Evolutionary conservation across 2,113 vertebrate genomes (phyloP).

Genomic region (Speoplatyrhinus poulsoni): DNA sequence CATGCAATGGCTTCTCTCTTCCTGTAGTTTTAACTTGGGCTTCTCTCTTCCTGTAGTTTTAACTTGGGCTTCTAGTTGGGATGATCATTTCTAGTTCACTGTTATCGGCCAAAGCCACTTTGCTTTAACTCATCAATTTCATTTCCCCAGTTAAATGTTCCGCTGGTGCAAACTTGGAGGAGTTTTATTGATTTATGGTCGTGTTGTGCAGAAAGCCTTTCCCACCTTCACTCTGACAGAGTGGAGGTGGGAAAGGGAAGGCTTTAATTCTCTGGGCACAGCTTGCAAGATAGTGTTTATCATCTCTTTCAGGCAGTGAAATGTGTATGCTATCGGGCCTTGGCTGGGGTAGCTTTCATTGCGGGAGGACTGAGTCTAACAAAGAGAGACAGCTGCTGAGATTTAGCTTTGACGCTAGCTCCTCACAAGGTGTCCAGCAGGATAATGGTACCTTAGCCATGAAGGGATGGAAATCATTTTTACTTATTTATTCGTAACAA

Average conservation of each 20-base stretch:
- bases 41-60: no score
- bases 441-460: conserved; percentile 45
- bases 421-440: conserved; percentile 27
- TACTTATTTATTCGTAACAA: conserved; percentile 23
- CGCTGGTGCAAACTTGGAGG: neutral
- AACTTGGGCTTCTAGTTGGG: no score
- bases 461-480: conserved; percentile 23
- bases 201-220: neutral
- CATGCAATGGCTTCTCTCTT: neutral
- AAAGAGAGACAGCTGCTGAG: conserved; percentile 6
- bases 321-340: conserved; percentile 41
- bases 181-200: neutral
- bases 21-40: no score
- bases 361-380: conserved; percentile 17
- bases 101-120: neutral
- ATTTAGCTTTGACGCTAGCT: conserved; percentile 16
- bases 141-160: neutral
- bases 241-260: neutral
- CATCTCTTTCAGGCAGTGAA: conserved; percentile 9
- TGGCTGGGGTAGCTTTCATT: conserved; percentile 20
- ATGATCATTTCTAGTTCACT: neutral
- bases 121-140: neutral
- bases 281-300: conserved; percentile 8
- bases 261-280: neutral
- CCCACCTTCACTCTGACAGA: neutral